phyloP scores from a whole-genome alignment of 2,113 vertebrate genomes.

The Nothocercus julius region DNA sequence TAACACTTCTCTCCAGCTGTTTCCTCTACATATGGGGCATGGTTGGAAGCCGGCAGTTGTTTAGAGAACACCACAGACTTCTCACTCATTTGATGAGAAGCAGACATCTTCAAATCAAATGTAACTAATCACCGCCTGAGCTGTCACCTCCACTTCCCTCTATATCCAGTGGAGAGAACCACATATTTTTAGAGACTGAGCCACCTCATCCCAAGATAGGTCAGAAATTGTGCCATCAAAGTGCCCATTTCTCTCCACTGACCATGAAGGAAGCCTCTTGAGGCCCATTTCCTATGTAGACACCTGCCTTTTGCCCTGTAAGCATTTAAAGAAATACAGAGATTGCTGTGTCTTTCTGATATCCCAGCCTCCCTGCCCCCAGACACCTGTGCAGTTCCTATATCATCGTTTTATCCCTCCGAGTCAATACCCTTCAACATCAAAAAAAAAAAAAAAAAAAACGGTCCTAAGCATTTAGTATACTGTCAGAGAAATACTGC shows the following conservation, averaged over 20 bases:
- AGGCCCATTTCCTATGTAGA: neutral
- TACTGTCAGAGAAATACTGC: neutral
- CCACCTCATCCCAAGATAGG: neutral
- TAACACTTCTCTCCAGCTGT: neutral
- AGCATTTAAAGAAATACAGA: neutral
- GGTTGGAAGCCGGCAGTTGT: neutral
- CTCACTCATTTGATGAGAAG: neutral
- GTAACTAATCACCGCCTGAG: neutral
- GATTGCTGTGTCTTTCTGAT: neutral
- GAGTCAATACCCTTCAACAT: neutral
- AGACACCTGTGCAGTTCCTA: too few relatives aligned
- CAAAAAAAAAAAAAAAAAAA: neutral
- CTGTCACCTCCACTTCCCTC: neutral
- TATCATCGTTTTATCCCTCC: neutral
- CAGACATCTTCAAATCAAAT: neutral
- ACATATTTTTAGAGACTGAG: neutral
- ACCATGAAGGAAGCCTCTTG: neutral
- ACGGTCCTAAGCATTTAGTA: neutral
- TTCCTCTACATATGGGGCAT: neutral
- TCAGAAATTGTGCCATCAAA: neutral
- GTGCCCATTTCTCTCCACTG: neutral
- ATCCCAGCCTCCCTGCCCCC: neutral
- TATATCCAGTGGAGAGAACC: neutral
- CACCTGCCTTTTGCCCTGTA: neutral
- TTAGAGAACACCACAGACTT: neutral